Evolutionary conservation across 2,113 vertebrate species (phyloP).

Genomic region (Hippolais icterina): DNA sequence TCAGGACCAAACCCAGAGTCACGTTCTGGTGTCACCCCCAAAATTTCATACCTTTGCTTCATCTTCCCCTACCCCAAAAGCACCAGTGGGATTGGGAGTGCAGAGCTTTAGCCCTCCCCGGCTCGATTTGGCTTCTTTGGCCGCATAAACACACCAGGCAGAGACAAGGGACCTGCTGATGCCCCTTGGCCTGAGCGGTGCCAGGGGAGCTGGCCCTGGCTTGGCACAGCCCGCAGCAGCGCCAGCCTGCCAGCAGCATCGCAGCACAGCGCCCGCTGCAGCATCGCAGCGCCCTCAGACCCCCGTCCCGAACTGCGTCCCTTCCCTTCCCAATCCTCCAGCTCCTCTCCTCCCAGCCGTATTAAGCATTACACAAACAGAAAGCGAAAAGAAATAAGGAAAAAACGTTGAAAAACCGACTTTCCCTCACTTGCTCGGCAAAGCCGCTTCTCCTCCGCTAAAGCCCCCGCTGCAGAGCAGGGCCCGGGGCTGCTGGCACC

Average conservation of each 20-base stretch:
- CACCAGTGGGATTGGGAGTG: fast-evolving
- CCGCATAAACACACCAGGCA: background rate
- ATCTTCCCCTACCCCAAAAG: background rate
- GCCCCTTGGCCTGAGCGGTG: background rate
- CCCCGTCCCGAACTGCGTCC: background rate
- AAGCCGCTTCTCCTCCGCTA: background rate
- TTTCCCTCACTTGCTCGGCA: background rate
- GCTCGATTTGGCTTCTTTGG: background rate
- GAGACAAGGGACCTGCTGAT: background rate
- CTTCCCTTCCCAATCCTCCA: background rate
- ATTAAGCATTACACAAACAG: fast-evolving
- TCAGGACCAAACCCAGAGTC: background rate
- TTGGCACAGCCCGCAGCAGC: background rate
- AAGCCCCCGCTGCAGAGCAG: background rate
- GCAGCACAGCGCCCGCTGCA: background rate
- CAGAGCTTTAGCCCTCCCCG: background rate
- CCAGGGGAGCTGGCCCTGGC: background rate
- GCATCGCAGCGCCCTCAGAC: background rate
- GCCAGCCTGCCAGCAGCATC: background rate
- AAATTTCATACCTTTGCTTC: background rate
- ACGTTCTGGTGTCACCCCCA: background rate
- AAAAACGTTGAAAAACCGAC: background rate
- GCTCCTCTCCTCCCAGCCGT: background rate
- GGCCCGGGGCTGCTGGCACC: background rate
- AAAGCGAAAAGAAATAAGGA: background rate